A percentile compares a stretch with the other conserved stretches of the same genome.
Evolutionary conservation across 2,888 invertebrate genomes (phyloP).

Genomic region (Orthosia gracilis): DNA sequence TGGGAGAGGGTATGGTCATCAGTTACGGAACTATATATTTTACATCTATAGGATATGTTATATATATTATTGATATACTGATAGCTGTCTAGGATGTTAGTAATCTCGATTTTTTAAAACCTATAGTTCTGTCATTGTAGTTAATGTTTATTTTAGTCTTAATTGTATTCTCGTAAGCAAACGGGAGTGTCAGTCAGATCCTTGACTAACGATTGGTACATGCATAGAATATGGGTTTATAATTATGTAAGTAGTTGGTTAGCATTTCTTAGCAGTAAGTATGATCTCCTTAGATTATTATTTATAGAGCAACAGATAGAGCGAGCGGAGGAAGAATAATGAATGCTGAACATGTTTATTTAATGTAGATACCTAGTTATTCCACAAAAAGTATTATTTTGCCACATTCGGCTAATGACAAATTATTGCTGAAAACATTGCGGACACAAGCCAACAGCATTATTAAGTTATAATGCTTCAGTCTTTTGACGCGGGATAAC

Average conservation of each 20-base stretch:
- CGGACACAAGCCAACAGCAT: not conserved
- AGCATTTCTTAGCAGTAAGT: not conserved
- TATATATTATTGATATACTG: conserved; percentile 2
- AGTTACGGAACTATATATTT: not conserved
- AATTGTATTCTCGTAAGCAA: conserved; percentile 38
- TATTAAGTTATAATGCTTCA: too few species aligned
- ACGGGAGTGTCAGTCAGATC: conserved; percentile 25
- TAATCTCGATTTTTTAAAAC: conserved; percentile 23
- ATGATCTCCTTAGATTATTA: not conserved
- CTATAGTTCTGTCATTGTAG: conserved; percentile 32
- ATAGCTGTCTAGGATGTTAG: conserved; percentile 17
- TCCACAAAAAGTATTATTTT: not conserved
- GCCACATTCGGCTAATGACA: not conserved
- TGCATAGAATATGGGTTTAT: not conserved
- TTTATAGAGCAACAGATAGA: not conserved
- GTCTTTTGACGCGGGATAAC: not conserved
- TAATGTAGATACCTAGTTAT: too few species aligned
- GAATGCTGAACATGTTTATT: not conserved
- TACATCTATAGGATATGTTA: not conserved
- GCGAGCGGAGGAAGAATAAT: not conserved
- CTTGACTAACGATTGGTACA: conserved; percentile 2
- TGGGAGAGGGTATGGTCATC: not conserved
- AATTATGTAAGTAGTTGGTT: not conserved
- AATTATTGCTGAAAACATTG: not conserved
- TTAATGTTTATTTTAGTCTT: conserved; percentile 49